Conservation (phyloP, 2,797 vertebrate genomes). For the Carcharodon carcharias region DNA sequence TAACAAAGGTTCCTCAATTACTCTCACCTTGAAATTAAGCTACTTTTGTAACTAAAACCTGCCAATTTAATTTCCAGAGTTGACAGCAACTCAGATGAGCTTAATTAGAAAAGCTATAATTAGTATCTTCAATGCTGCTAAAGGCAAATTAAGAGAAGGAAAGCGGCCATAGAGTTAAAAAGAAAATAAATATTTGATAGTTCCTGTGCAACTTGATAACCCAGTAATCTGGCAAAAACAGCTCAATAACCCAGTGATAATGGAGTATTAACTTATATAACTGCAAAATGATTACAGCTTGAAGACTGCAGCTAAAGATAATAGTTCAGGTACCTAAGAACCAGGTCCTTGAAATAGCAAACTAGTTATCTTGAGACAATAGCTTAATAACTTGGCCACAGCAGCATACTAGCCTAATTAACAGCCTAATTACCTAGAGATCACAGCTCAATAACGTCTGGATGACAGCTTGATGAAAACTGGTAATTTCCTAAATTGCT, state of each 20-base stretch:
- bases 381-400: not conserved
- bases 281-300: not conserved
- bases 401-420: not conserved
- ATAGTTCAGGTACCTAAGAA: not conserved
- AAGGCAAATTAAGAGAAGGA: not conserved
- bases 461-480: not conserved
- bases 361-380: not conserved
- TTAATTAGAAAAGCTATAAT: not conserved
- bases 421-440: not conserved
- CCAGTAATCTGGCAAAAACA: not conserved
- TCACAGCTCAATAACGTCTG: not conserved
- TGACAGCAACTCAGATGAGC: not conserved
- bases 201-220: not conserved
- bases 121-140: constrained; percentile 10
- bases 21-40: constrained; percentile 5
- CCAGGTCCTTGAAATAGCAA: not conserved
- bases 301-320: not conserved
- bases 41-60: not conserved
- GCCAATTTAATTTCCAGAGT: constrained; percentile 19
- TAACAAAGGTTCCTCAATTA: not conserved
- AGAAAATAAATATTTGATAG: not conserved
- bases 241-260: not conserved
- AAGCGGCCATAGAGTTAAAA: not conserved
- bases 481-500: not conserved
- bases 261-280: not conserved